Percentiles rank a stretch among this genome's conserved stretches.
These are phyloP conservation scores for Acanthochromis polyacanthus DNA, from an alignment of 2,113 vertebrate genomes.

Conservation along the genomic window DNA sequence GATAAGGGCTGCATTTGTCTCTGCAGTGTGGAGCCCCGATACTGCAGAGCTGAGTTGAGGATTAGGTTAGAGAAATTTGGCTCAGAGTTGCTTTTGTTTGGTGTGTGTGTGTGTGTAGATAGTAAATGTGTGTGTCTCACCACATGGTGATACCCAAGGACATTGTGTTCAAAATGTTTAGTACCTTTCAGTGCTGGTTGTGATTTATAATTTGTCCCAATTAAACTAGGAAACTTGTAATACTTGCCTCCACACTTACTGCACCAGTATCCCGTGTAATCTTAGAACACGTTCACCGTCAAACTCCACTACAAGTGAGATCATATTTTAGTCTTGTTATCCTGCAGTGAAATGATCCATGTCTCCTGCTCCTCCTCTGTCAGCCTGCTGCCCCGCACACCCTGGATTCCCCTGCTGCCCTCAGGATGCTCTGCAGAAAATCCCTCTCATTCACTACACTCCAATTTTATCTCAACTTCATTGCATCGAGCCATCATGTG, in stretches of 20 bases:
- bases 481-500: conserved; percentile 58
- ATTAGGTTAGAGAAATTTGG: conserved; percentile 74
- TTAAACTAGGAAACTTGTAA: conserved; percentile 22
- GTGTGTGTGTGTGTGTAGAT: conserved; percentile 4
- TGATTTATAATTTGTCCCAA: conserved; percentile 51
- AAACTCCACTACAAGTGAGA: background rate
- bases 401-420: conserved; percentile 44
- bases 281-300: background rate
- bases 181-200: conserved; percentile 53
- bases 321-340: conserved; percentile 6
- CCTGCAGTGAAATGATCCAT: conserved; percentile 39
- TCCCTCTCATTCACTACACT: conserved; percentile 46
- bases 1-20: conserved; percentile 48
- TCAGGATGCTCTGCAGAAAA: conserved; percentile 53
- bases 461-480: conserved; percentile 25
- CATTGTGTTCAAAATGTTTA: conserved; percentile 54
- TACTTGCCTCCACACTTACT: conserved; percentile 18
- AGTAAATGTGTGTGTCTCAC: conserved; percentile 16
- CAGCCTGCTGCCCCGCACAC: conserved; percentile 14
- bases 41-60: conserved; percentile 60
- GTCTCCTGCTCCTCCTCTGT: conserved; percentile 30
- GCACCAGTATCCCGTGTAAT: conserved; percentile 4
- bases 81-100: conserved; percentile 59
- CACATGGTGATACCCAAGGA: conserved; percentile 26
- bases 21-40: conserved; percentile 54